A percentile compares a stretch with the other conserved stretches of the same genome.
These are phyloP conservation scores for Pachypeltis micranthus DNA, from an alignment of 1,140 invertebrate genomes.

Conservation along the genomic window DNA sequence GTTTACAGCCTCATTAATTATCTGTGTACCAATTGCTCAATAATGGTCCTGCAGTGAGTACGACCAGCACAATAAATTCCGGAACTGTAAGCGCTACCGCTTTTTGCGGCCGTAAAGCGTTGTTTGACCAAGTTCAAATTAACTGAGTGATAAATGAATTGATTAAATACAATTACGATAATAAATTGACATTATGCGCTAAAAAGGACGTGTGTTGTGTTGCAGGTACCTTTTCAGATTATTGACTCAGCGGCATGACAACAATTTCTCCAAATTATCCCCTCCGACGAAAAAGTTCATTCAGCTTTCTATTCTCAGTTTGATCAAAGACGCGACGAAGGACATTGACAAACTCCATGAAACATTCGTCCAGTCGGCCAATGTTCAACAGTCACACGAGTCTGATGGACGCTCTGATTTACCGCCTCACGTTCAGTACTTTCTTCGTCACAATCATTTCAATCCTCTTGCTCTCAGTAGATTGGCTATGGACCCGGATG, in stretches of 20 bases:
- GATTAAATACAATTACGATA: too few relatives aligned
- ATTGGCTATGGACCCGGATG: background rate
- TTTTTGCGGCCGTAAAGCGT: too few relatives aligned
- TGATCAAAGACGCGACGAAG: background rate
- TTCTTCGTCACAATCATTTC: background rate
- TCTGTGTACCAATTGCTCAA: too few relatives aligned
- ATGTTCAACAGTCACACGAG: background rate
- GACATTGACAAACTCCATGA: background rate
- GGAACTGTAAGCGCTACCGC: too few relatives aligned
- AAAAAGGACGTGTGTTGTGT: background rate
- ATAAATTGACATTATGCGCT: too few relatives aligned
- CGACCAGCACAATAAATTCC: too few relatives aligned
- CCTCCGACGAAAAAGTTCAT: background rate
- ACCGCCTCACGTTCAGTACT: background rate
- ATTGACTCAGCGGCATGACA: background rate
- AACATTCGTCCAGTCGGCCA: background rate
- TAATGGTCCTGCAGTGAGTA: too few relatives aligned
- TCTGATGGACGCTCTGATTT: background rate
- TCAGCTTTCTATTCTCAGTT: background rate
- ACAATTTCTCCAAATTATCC: too few relatives aligned
- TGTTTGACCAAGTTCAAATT: too few relatives aligned
- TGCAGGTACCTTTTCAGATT: background rate
- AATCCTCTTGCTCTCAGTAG: background rate
- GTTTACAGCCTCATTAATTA: too few relatives aligned
- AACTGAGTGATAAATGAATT: too few relatives aligned